Percentiles rank a stretch among this genome's conserved stretches.
These are phyloP conservation scores for Phrynosoma blainvillii DNA, from an alignment of 2,113 vertebrate genomes.

Conservation along the genomic window DNA sequence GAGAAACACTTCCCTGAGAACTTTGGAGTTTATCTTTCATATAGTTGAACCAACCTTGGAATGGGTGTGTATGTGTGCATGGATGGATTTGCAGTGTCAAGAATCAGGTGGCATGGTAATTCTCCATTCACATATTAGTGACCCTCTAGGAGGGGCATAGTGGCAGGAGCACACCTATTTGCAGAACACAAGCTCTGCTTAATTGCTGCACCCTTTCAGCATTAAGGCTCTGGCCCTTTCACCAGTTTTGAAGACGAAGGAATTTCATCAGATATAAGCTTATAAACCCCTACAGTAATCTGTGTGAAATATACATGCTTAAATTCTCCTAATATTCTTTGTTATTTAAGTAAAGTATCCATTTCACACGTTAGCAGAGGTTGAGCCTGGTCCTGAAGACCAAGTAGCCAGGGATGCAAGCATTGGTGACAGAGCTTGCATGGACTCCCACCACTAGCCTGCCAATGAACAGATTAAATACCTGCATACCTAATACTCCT, in stretches of 20 bases:
- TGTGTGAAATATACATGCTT: background rate
- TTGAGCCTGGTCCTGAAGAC: too few relatives aligned
- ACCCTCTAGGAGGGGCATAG: background rate
- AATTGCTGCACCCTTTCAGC: background rate
- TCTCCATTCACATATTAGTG: background rate
- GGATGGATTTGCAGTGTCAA: background rate
- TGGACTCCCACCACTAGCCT: too few relatives aligned
- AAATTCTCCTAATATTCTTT: background rate
- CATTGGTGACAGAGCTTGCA: too few relatives aligned
- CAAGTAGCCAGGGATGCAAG: too few relatives aligned
- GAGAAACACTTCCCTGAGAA: background rate
- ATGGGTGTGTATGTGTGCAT: background rate
- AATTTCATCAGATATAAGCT: background rate
- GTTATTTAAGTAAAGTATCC: background rate
- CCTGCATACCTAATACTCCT: too few relatives aligned
- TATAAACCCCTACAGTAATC: background rate
- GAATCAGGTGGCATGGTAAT: background rate
- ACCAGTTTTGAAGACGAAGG: background rate
- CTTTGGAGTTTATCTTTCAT: background rate
- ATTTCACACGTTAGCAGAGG: background rate
- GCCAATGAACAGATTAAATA: too few relatives aligned
- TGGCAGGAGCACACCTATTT: background rate
- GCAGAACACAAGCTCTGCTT: background rate
- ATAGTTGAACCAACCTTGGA: too few relatives aligned
- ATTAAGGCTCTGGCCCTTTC: background rate